Evolutionary conservation across 1,140 invertebrate species (phyloP), one percentile per base, ranked within the genome.

Genomic region (Bombyx mandarina): DNA sequence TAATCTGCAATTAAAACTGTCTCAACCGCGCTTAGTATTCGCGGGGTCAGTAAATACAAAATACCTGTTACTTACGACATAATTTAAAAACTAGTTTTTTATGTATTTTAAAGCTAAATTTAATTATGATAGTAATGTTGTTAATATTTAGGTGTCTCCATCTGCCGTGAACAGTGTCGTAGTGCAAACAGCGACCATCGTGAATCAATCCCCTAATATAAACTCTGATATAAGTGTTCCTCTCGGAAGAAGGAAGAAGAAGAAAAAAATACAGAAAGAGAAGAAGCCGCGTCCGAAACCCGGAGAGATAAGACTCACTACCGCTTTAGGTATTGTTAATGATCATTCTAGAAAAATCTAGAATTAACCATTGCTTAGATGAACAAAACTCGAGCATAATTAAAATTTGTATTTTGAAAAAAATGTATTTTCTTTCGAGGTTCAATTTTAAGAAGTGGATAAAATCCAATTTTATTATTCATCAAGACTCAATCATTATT

Each of bases 211-310:
- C 0, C 86, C 63, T 47, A 69, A 82, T 43, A 84, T 84, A 9
- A 75, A 69, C 35, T 66, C 67, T 8, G 69, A 70, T 10, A 65
- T 73, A 8, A 63, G 88, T 9, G 81, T 89, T 4, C 89, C 80
- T 49, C 88, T 88, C n/a, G 94, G 94, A 67, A 95, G 94, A 67
- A 95, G 94, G 76, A 95, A 95, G 82, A 95, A 95, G 73, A 95
- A 95, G 81, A 95, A 95, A 90, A 94, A 94, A 84, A 86, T 89
- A 0, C 89, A 91, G 12, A 94, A 94, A 71, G 93, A 94, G 67
- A 94, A 94, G 65, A 95, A 95, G 67, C 93, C 93, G 0, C 84
- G 93, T 46, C 93, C 94, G 0, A 94, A 94, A 70, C 94, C 94
- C 0, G 94, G 94, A 8, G 94, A 95, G 85, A 95, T 95, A 62